These are phyloP conservation scores for Sesamia nonagrioides DNA, from an alignment of 1,140 invertebrate species.

Conservation along the genomic window DNA sequence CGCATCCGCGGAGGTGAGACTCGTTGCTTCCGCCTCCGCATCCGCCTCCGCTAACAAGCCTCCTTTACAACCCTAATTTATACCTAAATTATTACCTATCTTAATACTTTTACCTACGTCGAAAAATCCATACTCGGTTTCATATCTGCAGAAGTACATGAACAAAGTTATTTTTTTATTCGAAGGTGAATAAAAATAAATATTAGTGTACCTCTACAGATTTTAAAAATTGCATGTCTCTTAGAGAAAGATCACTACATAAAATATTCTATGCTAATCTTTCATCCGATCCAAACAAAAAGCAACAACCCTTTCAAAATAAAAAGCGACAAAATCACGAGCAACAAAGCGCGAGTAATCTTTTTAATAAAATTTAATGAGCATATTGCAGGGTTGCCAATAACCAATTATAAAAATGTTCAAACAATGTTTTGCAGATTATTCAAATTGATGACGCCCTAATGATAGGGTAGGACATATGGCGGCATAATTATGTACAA, in stretches of 20 bases:
- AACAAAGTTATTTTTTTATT: too few species aligned
- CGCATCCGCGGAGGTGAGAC: too few species aligned
- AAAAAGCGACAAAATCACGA: conserved; percentile 8
- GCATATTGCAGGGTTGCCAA: conserved; percentile 17
- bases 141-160: too few species aligned
- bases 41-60: too few species aligned
- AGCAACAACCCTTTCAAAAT: conserved; percentile 4
- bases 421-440: conserved; percentile 51
- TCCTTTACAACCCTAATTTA: too few species aligned
- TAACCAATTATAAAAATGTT: conserved; percentile 42
- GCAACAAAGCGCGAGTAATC: conserved; percentile 1
- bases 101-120: too few species aligned
- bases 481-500: conserved; percentile 64
- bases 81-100: too few species aligned
- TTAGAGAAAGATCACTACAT: neutral
- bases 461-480: conserved; percentile 66
- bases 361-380: conserved; percentile 31
- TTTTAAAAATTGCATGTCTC: too few species aligned
- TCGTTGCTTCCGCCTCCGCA: too few species aligned
- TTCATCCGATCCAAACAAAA: neutral
- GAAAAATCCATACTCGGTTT: too few species aligned
- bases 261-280: neutral
- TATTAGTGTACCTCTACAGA: too few species aligned
- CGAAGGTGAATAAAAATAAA: too few species aligned
- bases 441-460: conserved; percentile 64